phyloP scores from a whole-genome alignment of 2,888 invertebrate genomes.

The Xestia c-nigrum region DNA sequence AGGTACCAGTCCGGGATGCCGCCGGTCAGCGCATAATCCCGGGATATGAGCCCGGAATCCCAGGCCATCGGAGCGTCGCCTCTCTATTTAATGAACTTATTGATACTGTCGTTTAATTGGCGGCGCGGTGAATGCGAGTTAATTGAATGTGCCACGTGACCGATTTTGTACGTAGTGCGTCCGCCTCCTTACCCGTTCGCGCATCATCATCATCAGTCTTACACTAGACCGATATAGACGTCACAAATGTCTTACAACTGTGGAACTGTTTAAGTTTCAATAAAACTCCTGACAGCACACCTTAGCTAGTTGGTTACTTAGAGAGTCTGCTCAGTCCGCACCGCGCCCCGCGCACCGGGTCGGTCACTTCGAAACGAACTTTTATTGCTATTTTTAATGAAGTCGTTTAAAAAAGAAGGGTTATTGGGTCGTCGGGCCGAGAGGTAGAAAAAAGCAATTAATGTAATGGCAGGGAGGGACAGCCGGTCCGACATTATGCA shows the following conservation, averaged over 20 bases:
- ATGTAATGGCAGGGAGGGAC: constrained; percentile 71
- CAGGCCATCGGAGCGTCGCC: constrained; percentile 17
- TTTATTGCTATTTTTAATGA: constrained; percentile 77
- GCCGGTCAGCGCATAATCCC: constrained; percentile 56
- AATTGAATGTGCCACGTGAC: constrained; percentile 43
- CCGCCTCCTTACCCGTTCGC: constrained; percentile 14
- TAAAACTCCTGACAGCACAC: constrained; percentile 2
- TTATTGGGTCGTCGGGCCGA: constrained; percentile 63
- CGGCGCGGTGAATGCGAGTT: constrained; percentile 30
- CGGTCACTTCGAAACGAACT: constrained; percentile 57
- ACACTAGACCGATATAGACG: no score
- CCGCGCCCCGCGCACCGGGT: not conserved
- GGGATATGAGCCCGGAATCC: constrained; percentile 45
- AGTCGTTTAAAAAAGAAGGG: constrained; percentile 78
- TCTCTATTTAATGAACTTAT: constrained; percentile 52
- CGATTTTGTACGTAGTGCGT: not conserved
- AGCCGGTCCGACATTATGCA: constrained; percentile 62
- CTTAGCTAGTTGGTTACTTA: not conserved
- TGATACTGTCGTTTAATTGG: constrained; percentile 39
- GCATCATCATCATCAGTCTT: not conserved
- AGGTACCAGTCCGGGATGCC: constrained; percentile 12
- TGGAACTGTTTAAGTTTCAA: constrained; percentile 7
- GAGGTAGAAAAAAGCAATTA: constrained; percentile 78
- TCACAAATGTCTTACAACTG: not conserved
- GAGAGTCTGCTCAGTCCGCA: not conserved